These are phyloP conservation scores for Chrysolina oricalcia DNA, from an alignment of 2,888 invertebrate species.

Conservation along the genomic window DNA sequence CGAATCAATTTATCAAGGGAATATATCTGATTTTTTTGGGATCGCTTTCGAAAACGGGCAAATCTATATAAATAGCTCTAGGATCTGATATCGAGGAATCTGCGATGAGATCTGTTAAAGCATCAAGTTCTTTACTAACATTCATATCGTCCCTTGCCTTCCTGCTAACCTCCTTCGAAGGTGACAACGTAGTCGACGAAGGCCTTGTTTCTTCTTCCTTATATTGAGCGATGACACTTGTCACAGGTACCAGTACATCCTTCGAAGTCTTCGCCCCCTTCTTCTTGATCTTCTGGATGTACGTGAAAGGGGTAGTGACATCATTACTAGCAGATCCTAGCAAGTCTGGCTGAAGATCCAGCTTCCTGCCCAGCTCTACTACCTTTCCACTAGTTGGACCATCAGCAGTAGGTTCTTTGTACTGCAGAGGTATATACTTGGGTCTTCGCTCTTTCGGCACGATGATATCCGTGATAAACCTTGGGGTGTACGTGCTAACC, in stretches of 20 bases:
- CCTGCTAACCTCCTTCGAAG: slow-evolving; percentile 45
- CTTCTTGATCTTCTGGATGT: slow-evolving; percentile 68
- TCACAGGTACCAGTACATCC: slow-evolving; percentile 28
- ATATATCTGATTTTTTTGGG: slow-evolving; percentile 67
- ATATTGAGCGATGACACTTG: slow-evolving; percentile 25
- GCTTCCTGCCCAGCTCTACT: slow-evolving; percentile 37
- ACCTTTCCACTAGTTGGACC: slow-evolving; percentile 14
- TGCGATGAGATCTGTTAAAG: slow-evolving; percentile 49
- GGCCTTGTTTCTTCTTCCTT: slow-evolving; percentile 32
- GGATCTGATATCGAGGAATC: slow-evolving; percentile 43
- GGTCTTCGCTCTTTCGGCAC: slow-evolving; percentile 60
- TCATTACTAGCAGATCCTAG: slow-evolving; percentile 40
- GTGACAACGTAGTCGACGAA: slow-evolving; percentile 24
- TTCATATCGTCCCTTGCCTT: slow-evolving; percentile 56
- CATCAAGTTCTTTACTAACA: slow-evolving; percentile 51
- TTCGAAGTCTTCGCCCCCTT: slow-evolving; percentile 47
- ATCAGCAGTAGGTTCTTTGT: slow-evolving; percentile 60
- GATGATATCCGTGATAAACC: slow-evolving; percentile 73
- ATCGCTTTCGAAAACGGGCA: slow-evolving; percentile 68
- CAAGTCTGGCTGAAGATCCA: slow-evolving; percentile 45
- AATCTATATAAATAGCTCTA: slow-evolving; percentile 67
- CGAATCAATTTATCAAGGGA: slow-evolving; percentile 58
- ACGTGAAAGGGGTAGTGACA: slow-evolving; percentile 63
- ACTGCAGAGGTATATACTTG: slow-evolving; percentile 67
- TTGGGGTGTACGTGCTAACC: slow-evolving; percentile 86